Percentiles rank a stretch among this genome's conserved stretches.
Conservation (phyloP, 2,888 invertebrate genomes). For the Caradrina clavipalpis region DNA sequence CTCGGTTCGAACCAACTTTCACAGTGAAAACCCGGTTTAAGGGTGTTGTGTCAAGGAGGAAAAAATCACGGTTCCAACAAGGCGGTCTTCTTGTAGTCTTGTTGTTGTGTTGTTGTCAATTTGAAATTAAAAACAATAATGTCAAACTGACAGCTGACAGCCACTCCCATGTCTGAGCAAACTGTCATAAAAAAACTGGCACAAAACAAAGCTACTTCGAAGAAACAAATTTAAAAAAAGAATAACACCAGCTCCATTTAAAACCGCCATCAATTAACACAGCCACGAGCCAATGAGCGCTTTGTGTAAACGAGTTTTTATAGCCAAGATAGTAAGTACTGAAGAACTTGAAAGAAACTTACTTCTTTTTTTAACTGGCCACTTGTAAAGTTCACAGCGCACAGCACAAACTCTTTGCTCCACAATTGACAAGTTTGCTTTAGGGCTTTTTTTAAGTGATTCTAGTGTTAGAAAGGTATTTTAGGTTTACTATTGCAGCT, state of each 20-base stretch:
- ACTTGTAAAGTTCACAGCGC: conserved; percentile 55
- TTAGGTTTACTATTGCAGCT: too few species aligned
- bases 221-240: conserved; percentile 29
- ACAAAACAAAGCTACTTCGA: conserved; percentile 22
- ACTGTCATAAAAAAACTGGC: conserved; percentile 19
- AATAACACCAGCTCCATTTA: conserved; percentile 32
- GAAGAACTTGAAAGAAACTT: conserved; percentile 50
- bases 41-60: too few species aligned
- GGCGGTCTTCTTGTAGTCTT: too few species aligned
- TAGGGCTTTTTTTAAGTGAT: conserved; percentile 35
- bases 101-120: too few species aligned
- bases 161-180: too few species aligned
- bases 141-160: too few species aligned
- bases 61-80: too few species aligned
- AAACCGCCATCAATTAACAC: conserved; percentile 61
- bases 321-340: conserved; percentile 46
- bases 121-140: too few species aligned
- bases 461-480: conserved; percentile 17
- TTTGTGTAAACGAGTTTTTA: conserved; percentile 58
- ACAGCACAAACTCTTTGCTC: conserved; percentile 47
- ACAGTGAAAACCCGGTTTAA: too few species aligned
- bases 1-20: too few species aligned
- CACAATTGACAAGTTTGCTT: conserved; percentile 61
- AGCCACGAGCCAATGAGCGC: conserved; percentile 63
- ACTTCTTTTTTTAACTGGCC: conserved; percentile 53